These are phyloP conservation scores for Dendronephthya gigantea DNA, from an alignment of 64 coral and sea anemone species.

Conservation along the genomic window DNA sequence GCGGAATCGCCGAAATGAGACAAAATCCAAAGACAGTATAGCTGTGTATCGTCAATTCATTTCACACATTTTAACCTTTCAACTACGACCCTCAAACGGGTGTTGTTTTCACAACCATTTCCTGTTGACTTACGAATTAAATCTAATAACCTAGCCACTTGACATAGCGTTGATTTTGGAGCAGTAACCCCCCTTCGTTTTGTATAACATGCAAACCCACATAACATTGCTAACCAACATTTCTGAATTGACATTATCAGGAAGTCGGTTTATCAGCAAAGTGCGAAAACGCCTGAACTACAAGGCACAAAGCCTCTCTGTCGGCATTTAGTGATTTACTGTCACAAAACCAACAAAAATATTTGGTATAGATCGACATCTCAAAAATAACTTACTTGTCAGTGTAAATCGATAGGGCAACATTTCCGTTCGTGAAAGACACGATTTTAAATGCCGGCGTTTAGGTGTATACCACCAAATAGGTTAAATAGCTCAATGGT, in stretches of 20 bases:
- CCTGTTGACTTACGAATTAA: conserved; percentile 20
- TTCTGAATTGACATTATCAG: not conserved
- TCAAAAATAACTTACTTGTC: not conserved
- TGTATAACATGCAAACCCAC: not conserved
- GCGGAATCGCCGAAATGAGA: not conserved
- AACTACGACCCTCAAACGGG: not conserved
- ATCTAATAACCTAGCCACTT: not conserved
- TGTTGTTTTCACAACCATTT: not conserved
- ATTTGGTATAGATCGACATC: conserved; percentile 2
- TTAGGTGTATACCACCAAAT: not conserved
- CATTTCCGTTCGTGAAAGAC: not conserved
- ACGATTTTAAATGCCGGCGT: not conserved
- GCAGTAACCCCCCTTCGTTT: not conserved
- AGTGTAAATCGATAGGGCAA: not conserved
- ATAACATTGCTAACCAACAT: not conserved
- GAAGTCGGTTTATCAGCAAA: not conserved
- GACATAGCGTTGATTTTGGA: not conserved
- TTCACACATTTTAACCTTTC: not conserved
- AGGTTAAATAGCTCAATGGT: not conserved
- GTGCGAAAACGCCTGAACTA: not conserved
- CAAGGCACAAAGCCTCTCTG: not conserved
- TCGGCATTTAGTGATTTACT: not conserved
- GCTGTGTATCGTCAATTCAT: not conserved
- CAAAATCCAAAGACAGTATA: not conserved
- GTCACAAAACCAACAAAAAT: conserved; percentile 2